These are phyloP conservation scores for Sphecodes monilicornis DNA, from an alignment of 2,888 invertebrate genomes.

Conservation along the genomic window DNA sequence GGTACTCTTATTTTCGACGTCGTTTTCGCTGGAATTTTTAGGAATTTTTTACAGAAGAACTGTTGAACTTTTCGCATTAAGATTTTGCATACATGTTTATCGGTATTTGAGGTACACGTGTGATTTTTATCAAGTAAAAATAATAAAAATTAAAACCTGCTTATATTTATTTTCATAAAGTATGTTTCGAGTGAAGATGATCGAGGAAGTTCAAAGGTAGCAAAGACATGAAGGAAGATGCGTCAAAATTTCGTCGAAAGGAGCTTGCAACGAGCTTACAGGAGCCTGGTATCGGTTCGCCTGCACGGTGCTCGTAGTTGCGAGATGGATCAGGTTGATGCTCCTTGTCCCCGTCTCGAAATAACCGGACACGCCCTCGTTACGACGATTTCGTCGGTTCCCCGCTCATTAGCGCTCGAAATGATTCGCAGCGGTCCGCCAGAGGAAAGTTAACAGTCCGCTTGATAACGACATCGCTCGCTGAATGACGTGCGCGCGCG, in stretches of 20 bases:
- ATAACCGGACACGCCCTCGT: conserved; percentile 66
- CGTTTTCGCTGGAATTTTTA: no score
- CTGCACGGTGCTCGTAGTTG: background rate
- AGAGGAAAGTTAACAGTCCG: conserved; percentile 24
- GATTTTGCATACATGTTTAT: background rate
- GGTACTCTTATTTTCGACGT: no score
- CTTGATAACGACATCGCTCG: conserved; percentile 22
- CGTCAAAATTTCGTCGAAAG: background rate
- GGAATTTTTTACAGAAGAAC: background rate
- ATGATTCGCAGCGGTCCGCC: conserved; percentile 31
- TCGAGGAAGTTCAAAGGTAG: background rate
- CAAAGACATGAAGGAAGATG: no score
- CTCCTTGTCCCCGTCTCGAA: conserved; percentile 68
- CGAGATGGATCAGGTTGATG: conserved; percentile 62
- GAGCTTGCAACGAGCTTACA: no score
- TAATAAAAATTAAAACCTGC: background rate
- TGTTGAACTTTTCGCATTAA: background rate
- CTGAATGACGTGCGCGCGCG: conserved; percentile 7
- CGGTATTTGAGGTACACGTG: background rate
- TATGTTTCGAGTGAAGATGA: background rate
- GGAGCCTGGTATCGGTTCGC: background rate
- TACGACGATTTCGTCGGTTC: conserved; percentile 60
- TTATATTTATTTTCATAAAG: background rate
- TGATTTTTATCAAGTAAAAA: background rate
- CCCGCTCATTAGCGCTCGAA: conserved; percentile 51